Evolutionary conservation across 1,140 invertebrate species (phyloP), one percentile per base, ranked within the genome.

Genomic region (Bombus superbus): DNA sequence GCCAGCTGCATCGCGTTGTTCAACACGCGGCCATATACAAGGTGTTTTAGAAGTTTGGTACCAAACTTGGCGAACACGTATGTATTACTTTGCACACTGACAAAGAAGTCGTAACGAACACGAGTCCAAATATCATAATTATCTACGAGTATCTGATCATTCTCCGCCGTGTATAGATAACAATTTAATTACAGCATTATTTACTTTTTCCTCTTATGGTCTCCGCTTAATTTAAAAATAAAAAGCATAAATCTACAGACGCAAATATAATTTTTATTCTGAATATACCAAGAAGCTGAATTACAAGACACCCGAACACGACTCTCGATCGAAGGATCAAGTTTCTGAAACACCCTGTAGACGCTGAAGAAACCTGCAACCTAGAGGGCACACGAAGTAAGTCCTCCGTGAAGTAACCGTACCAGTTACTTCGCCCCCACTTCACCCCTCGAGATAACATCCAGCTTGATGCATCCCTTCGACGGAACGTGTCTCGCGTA

Each of bases 331-430:
- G 18, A 22, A 8, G 18, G 6, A 44, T 57, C 22, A n/a, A 62
- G 3, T 62, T 62, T 62, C 11, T 62, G 25, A 62, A 62, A 9
- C 28, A 28, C 28, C 11, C 28, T 25, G 3, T 69, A 42, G 44
- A 80, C 38, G 76, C 73, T 53, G 73, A 62, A 86, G 78, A 68
- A 87, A 82, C 81, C 53, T 85, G 75, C 76, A 78, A 89, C 75
- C 80, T 83, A 53, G 18, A 53, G 47, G 47, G 18, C 1, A 35
- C 64, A 32, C 87, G 62, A 83, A 89, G 79, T 89, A 76, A 69
- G n/a, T 59, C 68, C 47, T 35, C 5, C 25, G 78, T 89, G 77
- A 81, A 62, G 80, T 71, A 76, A 35, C 62, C 59, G 32, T 38
- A 4, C 28, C 47, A 83, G 83, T 83, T 86, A 83, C 88, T 66